phyloP scores from a whole-genome alignment of 2,888 invertebrate species.

The Archaeoteleia sp. region DNA sequence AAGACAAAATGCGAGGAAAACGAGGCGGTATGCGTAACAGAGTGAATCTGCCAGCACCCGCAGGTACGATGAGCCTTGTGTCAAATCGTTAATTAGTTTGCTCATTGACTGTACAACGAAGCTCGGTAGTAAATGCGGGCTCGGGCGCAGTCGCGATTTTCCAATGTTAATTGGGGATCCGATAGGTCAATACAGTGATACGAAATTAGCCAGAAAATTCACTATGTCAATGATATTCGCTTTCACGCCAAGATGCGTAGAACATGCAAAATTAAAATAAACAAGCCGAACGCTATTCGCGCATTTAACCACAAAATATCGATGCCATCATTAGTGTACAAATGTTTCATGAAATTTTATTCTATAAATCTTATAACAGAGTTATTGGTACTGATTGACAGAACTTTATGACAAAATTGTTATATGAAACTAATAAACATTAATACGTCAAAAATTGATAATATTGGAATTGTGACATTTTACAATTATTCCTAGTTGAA shows the following conservation, averaged over 20 bases:
- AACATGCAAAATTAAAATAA: conserved; percentile 47
- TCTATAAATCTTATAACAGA: conserved; percentile 45
- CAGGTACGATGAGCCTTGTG: conserved; percentile 58
- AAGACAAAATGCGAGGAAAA: conserved; percentile 26
- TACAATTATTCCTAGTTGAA: too few relatives aligned
- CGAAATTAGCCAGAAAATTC: conserved; percentile 51
- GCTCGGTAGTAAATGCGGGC: conserved; percentile 52
- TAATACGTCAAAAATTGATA: too few relatives aligned
- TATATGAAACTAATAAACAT: too few relatives aligned
- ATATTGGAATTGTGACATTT: too few relatives aligned
- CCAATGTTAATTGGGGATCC: conserved; percentile 51
- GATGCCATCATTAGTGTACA: conserved; percentile 22
- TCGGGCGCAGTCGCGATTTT: conserved; percentile 51
- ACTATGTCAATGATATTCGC: conserved; percentile 45
- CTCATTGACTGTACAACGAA: conserved; percentile 61
- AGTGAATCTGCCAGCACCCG: conserved; percentile 49
- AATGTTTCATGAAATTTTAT: too few relatives aligned
- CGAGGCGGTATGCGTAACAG: conserved; percentile 9
- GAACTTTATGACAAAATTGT: too few relatives aligned
- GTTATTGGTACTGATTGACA: conserved; percentile 28
- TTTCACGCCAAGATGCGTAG: conserved; percentile 36
- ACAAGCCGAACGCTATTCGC: conserved; percentile 39
- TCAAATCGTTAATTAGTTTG: conserved; percentile 65
- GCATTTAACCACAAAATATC: conserved; percentile 30
- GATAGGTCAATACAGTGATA: conserved; percentile 49